A percentile compares a stretch with the other conserved stretches of the same genome.
Evolutionary conservation across 2,888 invertebrate species (phyloP).

Genomic region (Zeuzera pyrina): DNA sequence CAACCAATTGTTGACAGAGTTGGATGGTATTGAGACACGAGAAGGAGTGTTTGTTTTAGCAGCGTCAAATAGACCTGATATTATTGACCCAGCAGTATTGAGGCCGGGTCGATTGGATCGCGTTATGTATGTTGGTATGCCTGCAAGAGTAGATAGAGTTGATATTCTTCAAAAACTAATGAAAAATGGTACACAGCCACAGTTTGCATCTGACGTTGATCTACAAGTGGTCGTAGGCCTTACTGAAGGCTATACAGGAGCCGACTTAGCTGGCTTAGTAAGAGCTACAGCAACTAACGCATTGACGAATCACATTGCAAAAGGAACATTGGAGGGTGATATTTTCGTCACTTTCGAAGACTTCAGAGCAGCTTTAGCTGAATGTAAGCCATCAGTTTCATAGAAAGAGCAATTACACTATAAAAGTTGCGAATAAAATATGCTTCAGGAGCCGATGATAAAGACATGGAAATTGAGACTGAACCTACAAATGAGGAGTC

Average conservation of each 20-base stretch:
- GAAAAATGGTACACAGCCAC: conserved; percentile 88
- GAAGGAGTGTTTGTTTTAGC: conserved; percentile 96
- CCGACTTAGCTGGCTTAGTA: conserved; percentile 92
- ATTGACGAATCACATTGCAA: conserved; percentile 81
- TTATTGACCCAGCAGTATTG: conserved; percentile 95
- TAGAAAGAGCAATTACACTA: conserved; percentile 85
- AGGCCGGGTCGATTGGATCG: conserved; percentile 91
- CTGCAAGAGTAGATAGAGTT: conserved; percentile 81
- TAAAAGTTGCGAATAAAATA: conserved; percentile 79
- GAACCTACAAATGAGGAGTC: conserved; percentile 59
- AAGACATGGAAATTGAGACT: conserved; percentile 73
- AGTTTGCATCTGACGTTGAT: conserved; percentile 82
- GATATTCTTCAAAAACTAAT: conserved; percentile 93
- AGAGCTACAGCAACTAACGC: conserved; percentile 89
- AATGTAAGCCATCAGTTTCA: conserved; percentile 91
- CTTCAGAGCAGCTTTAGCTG: conserved; percentile 82
- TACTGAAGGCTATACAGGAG: conserved; percentile 90
- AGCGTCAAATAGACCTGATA: conserved; percentile 97
- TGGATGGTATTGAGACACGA: conserved; percentile 96
- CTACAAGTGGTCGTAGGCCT: conserved; percentile 79
- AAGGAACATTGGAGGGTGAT: conserved; percentile 64
- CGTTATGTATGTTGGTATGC: conserved; percentile 92
- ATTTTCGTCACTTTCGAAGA: conserved; percentile 79
- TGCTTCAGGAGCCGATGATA: conserved; percentile 62
- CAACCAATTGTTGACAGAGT: conserved; percentile 97